phyloP scores from a whole-genome alignment of 1,140 invertebrate species.

The Platyscapa corneri region DNA sequence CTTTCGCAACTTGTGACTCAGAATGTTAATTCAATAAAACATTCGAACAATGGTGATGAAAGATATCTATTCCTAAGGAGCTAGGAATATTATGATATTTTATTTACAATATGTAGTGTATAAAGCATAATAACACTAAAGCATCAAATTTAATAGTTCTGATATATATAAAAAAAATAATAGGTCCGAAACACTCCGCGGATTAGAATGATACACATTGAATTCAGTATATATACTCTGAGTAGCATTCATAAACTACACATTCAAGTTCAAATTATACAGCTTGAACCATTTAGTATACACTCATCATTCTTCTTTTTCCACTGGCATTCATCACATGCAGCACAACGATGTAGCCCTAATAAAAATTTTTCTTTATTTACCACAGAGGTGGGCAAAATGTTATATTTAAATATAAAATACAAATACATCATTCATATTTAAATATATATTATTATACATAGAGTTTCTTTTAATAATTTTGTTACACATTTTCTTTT shows the following conservation, averaged over 20 bases:
- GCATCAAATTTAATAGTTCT: constrained; percentile 48
- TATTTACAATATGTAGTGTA: constrained; percentile 53
- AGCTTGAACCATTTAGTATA: constrained; percentile 48
- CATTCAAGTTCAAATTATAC: constrained; percentile 49
- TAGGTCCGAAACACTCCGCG: constrained; percentile 51
- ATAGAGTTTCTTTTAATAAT: constrained; percentile 11
- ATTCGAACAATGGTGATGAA: constrained; percentile 50
- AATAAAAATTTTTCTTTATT: constrained; percentile 61
- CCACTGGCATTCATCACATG: constrained; percentile 63
- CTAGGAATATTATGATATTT: constrained; percentile 51
- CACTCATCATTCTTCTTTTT: constrained; percentile 41
- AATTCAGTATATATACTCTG: constrained; percentile 47
- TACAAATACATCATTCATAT: constrained; percentile 42
- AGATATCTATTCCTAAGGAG: constrained; percentile 50
- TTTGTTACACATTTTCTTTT: neutral
- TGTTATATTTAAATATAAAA: constrained; percentile 29
- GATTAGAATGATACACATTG: constrained; percentile 46
- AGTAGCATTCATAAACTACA: constrained; percentile 52
- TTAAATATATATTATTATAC: constrained; percentile 40
- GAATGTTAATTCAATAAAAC: constrained; percentile 48
- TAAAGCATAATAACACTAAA: constrained; percentile 50
- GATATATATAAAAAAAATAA: constrained; percentile 46
- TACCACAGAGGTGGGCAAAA: constrained; percentile 57
- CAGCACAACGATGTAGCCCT: constrained; percentile 60
- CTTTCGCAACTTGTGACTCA: constrained; percentile 21